Percentiles rank a stretch among this genome's conserved stretches.
These are phyloP conservation scores for Hirtodrosophila alboralis DNA, from an alignment of 2,888 invertebrate genomes.

Conservation along the genomic window DNA sequence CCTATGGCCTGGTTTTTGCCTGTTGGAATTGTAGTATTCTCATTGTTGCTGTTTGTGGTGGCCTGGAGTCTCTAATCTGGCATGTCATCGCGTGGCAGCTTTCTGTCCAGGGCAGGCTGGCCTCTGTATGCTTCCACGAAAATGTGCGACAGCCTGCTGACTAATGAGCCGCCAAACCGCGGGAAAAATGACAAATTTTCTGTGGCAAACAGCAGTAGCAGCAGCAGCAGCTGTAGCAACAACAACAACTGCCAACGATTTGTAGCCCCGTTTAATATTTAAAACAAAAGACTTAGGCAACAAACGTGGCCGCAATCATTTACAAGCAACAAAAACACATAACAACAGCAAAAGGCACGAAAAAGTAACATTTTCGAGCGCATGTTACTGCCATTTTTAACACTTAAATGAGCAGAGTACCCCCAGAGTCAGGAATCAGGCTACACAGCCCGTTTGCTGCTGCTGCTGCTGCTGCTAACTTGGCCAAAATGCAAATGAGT, in stretches of 20 bases:
- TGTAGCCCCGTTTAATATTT: constrained; percentile 77
- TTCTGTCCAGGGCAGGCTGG: constrained; percentile 56
- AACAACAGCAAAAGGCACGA: constrained; percentile 62
- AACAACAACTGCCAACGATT: constrained; percentile 58
- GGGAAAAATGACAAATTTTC: constrained; percentile 79
- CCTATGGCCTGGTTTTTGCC: constrained; percentile 37
- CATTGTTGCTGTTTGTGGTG: constrained; percentile 12
- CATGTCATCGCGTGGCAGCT: constrained; percentile 78
- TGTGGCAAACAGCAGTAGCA: constrained; percentile 34
- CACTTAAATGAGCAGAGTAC: constrained; percentile 70
- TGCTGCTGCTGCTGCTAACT: constrained; percentile 15
- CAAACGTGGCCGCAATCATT: constrained; percentile 66
- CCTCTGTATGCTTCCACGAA: constrained; percentile 70
- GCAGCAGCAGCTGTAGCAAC: constrained; percentile 8
- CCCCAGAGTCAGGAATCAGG: constrained; percentile 27
- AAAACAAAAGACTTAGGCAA: constrained; percentile 77
- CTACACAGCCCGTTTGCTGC: constrained; percentile 3
- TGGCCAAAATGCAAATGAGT: constrained; percentile 76
- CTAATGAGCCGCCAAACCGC: constrained; percentile 79
- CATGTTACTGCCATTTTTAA: constrained; percentile 79
- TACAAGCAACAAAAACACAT: constrained; percentile 59
- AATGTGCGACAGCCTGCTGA: constrained; percentile 73
- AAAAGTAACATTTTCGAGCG: constrained; percentile 72
- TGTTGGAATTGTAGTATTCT: constrained; percentile 44
- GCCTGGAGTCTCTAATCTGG: constrained; percentile 55